These are phyloP conservation scores for Lates japonicus DNA, from an alignment of 2,797 vertebrate species.

Conservation along the genomic window DNA sequence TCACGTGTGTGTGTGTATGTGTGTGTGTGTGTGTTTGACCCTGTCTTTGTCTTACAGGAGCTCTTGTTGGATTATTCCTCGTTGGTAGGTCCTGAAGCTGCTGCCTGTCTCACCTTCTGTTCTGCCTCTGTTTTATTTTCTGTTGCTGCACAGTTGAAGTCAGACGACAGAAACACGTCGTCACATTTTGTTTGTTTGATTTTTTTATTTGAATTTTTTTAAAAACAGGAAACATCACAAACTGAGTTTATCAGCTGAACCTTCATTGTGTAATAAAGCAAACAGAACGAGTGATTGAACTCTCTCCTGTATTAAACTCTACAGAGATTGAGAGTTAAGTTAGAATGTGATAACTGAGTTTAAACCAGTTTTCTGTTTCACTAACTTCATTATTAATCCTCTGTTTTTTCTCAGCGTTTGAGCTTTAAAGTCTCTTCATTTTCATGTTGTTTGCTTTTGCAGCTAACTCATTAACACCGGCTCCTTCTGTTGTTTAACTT, in stretches of 20 bases:
- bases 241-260: too few relatives aligned
- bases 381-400: background rate
- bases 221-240: too few relatives aligned
- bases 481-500: background rate
- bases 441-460: background rate
- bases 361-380: background rate
- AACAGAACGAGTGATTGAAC: too few relatives aligned
- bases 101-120: background rate
- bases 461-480: background rate
- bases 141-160: background rate
- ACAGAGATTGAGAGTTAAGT: too few relatives aligned
- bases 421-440: background rate
- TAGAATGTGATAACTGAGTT: too few relatives aligned
- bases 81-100: conserved; percentile 90
- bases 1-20: background rate
- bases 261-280: too few relatives aligned
- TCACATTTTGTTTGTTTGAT: background rate
- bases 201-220: too few relatives aligned
- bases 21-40: conserved; percentile 77
- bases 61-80: conserved; percentile 96
- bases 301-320: too few relatives aligned
- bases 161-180: background rate
- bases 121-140: conserved; percentile 1
- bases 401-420: too few relatives aligned
- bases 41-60: conserved; percentile 92